Evolutionary conservation across 2,888 invertebrate genomes (phyloP), one percentile per base, ranked within the genome.

Genomic region (Lymantria dispar): DNA sequence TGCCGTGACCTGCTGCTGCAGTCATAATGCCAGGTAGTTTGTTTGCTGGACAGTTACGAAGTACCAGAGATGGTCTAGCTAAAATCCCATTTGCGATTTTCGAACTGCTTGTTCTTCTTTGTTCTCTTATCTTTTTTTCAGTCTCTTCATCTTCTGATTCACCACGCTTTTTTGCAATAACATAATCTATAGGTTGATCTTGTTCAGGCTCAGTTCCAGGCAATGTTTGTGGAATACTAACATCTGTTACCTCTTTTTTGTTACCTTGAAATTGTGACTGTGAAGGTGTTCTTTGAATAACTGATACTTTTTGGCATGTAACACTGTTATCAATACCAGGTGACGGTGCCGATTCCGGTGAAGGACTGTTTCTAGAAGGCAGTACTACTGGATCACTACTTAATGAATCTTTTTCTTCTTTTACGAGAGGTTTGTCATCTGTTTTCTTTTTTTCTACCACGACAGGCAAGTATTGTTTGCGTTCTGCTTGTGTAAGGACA

Each of bases 141-240:
- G 93, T 94, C 77, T 94, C 94, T 72, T 94, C 94, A 64, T 94
- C 94, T 76, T 94, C 94, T 9, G 90, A 85, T 74, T 94, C 94
- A 8, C 95, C 94, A 55, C 94, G 93, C 71, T 96, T 94, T 80
- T 96, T 96, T 22, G 97, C 97, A 62, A 97, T 96, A 73, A 95
- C 97, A 78, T 97, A 97, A 77, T 97, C 97, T 56, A 97, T 97
- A 0, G 97, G 97, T 69, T 97, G 97, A 56, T 97, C 97, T 84
- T 96, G 95, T 78, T 95, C 95, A 0, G 95, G 95, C 68, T 94
- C 95, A 54, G 89, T 59, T 41, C 89, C 64, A 7, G 92, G 89
- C 55, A 92, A 68, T 38, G 92, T 86, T 43, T 89, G 68, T 43
- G 93, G 93, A 62, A 93, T 78, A 49, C 85, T 87, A 12, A 92